Conservation (phyloP, 2,113 vertebrate genomes). For the Egretta garzetta region DNA sequence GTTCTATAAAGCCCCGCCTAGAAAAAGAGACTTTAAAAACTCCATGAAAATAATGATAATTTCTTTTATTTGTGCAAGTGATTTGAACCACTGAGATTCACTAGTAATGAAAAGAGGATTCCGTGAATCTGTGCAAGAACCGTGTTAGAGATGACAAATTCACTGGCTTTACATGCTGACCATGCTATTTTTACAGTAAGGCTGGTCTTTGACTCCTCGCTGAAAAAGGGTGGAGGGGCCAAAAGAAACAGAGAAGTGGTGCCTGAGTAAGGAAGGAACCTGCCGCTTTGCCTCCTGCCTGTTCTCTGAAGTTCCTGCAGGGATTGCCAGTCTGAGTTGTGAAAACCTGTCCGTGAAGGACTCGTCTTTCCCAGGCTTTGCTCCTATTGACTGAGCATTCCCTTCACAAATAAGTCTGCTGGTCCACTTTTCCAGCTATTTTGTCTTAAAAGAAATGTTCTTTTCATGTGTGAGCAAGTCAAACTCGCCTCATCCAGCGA, state of each 20-base stretch:
- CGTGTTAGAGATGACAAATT: background rate
- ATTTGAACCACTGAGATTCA: background rate
- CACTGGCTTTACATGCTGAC: background rate
- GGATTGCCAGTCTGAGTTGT: background rate
- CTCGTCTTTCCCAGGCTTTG: background rate
- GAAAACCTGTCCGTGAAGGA: background rate
- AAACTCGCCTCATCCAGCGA: background rate
- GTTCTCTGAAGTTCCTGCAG: background rate
- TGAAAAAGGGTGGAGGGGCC: background rate
- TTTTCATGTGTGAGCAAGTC: background rate
- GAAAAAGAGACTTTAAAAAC: background rate
- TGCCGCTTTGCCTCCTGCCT: background rate
- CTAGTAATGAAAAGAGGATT: background rate
- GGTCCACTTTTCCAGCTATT: background rate
- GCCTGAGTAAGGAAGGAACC: background rate
- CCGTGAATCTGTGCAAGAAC: background rate
- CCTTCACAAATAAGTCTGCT: background rate
- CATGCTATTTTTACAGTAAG: background rate
- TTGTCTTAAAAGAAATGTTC: background rate
- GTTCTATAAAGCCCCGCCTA: background rate
- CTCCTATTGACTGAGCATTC: background rate
- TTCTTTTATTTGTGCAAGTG: background rate
- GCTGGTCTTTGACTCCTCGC: background rate
- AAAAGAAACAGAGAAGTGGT: background rate
- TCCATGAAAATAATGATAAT: accelerated